phyloP scores from a whole-genome alignment of 2,113 vertebrate genomes.

The Peromyscus polionotus region DNA sequence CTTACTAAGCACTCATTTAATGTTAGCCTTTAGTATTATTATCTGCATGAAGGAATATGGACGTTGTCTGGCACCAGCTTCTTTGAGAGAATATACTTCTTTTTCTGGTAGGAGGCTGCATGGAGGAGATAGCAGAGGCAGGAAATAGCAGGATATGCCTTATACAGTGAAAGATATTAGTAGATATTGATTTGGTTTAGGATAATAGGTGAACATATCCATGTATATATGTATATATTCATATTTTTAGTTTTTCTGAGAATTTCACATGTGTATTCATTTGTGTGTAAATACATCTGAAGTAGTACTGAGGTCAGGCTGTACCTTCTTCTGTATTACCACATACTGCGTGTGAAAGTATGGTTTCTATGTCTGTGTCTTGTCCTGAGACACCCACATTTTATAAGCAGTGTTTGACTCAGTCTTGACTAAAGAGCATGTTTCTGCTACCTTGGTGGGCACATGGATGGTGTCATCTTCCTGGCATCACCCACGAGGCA shows the following conservation, averaged over 20 bases:
- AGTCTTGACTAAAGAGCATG: not conserved
- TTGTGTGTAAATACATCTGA: not conserved
- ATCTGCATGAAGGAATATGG: not conserved
- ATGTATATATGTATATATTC: not conserved
- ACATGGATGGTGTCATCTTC: not conserved
- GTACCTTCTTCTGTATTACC: not conserved
- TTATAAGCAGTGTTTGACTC: not conserved
- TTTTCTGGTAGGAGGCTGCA: not conserved
- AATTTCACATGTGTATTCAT: not conserved
- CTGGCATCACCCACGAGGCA: not conserved
- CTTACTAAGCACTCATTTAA: not conserved
- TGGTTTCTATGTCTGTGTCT: not conserved
- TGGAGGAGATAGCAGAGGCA: not conserved
- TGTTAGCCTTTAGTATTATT: conserved; percentile 5
- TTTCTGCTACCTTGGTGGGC: not conserved
- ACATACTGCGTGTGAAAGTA: not conserved
- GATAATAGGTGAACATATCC: not conserved
- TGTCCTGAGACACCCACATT: not conserved
- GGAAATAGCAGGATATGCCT: not conserved
- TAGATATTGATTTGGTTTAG: not conserved
- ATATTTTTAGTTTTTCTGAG: too few species aligned
- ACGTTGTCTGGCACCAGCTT: not conserved
- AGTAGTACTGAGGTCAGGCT: too few species aligned
- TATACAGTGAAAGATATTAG: not conserved
- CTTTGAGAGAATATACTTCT: not conserved